Conservation (phyloP, 92 coral and sea anemone species). For the Montipora capitata region DNA sequence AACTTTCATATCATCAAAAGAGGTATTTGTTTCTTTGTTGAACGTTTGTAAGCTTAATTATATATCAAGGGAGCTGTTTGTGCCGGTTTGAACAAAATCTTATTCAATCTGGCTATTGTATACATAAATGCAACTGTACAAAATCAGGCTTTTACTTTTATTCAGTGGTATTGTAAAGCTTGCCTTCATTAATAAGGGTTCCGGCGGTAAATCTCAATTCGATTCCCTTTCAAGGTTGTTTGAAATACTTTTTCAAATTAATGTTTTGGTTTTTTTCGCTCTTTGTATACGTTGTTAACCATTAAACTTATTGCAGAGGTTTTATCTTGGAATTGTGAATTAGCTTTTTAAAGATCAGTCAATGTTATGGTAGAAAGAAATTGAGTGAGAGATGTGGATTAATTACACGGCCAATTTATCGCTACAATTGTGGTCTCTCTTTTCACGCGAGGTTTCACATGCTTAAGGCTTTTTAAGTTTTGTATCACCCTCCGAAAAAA, state of each 20-base stretch:
- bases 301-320: too few species aligned
- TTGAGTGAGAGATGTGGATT: neutral
- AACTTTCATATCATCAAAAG: constrained; percentile 91
- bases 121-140: neutral
- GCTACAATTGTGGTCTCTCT: neutral
- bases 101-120: neutral
- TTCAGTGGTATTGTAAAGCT: neutral
- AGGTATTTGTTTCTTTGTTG: constrained; percentile 72
- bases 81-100: neutral
- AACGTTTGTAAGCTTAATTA: neutral
- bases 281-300: too few species aligned
- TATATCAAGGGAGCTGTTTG: too few species aligned
- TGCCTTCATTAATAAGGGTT: too few species aligned
- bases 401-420: neutral
- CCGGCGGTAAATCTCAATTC: neutral
- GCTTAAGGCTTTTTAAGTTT: neutral
- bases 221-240: neutral
- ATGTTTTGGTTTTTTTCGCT: too few species aligned
- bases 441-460: neutral
- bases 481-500: neutral
- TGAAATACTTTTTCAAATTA: neutral
- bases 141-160: neutral
- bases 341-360: neutral
- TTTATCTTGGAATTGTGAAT: neutral
- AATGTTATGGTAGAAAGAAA: neutral